Conservation (phyloP, 2,888 invertebrate genomes). For the Phasia obesa region DNA sequence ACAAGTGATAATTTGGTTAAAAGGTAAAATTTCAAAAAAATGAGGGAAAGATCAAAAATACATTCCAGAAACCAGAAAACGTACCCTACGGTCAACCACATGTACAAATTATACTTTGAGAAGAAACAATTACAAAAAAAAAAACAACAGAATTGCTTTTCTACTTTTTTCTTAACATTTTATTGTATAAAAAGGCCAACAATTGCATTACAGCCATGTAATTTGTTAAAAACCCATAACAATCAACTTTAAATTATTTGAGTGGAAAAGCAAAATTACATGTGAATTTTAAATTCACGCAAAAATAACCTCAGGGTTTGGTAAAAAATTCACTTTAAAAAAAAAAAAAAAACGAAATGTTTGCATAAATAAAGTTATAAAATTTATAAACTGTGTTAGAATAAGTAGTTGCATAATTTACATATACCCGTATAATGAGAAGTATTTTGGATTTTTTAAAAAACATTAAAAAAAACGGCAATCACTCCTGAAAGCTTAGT, state of each 20-base stretch:
- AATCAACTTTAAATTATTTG: conserved; percentile 43
- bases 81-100: conserved; percentile 63
- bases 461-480: too few relatives aligned
- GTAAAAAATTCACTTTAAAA: not conserved
- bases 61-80: conserved; percentile 50
- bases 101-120: conserved; percentile 51
- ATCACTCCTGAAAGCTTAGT: too few relatives aligned
- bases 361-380: too few relatives aligned
- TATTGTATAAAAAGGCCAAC: conserved; percentile 31
- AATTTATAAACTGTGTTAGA: too few relatives aligned
- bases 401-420: too few relatives aligned
- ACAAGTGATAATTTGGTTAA: conserved; percentile 67
- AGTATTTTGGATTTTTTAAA: too few relatives aligned
- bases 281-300: conserved; percentile 44
- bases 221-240: conserved; percentile 62
- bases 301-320: conserved; percentile 3
- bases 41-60: conserved; percentile 34
- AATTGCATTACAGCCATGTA: conserved; percentile 42
- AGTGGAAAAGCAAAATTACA: conserved; percentile 25
- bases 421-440: too few relatives aligned
- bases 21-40: conserved; percentile 12
- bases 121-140: not conserved
- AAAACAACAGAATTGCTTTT: conserved; percentile 19
- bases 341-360: too few relatives aligned
- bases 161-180: not conserved